phyloP scores from a whole-genome alignment of 2,888 invertebrate species.

The Platycnemis pennipes region DNA sequence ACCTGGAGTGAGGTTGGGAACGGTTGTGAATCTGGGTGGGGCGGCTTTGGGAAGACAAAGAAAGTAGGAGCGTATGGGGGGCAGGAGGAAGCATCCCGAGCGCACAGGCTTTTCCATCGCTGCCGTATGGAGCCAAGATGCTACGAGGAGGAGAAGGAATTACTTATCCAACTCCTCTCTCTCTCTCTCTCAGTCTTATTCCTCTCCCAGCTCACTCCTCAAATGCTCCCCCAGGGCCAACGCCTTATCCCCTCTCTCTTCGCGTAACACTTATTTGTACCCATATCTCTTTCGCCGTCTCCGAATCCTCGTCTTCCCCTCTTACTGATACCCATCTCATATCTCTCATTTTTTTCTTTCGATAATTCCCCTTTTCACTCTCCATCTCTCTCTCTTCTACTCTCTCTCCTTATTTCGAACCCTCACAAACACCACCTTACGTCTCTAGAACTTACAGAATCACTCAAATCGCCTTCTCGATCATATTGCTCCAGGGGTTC shows the following conservation, averaged over 20 bases:
- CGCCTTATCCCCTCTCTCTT: not conserved
- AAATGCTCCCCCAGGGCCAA: not conserved
- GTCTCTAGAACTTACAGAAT: too few species aligned
- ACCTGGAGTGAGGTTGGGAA: not conserved
- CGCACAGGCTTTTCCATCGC: not conserved
- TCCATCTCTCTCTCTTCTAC: too few species aligned
- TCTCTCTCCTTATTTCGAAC: too few species aligned
- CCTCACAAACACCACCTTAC: too few species aligned
- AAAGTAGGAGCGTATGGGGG: not conserved
- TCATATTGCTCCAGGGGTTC: too few species aligned
- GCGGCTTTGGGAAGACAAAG: not conserved
- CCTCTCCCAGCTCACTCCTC: not conserved
- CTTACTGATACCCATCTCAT: not conserved
- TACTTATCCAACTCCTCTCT: constrained; percentile 29
- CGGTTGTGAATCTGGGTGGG: not conserved
- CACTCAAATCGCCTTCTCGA: too few species aligned
- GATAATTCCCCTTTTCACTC: not conserved
- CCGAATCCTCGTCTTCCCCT: not conserved
- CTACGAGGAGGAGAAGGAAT: not conserved
- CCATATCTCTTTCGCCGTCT: not conserved
- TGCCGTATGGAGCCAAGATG: not conserved
- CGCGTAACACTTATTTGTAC: not conserved
- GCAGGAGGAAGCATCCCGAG: not conserved
- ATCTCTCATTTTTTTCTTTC: not conserved
- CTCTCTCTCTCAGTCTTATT: not conserved